Evolutionary conservation across 2,888 invertebrate genomes (phyloP).

Genomic region (Drosophila lutescens): DNA sequence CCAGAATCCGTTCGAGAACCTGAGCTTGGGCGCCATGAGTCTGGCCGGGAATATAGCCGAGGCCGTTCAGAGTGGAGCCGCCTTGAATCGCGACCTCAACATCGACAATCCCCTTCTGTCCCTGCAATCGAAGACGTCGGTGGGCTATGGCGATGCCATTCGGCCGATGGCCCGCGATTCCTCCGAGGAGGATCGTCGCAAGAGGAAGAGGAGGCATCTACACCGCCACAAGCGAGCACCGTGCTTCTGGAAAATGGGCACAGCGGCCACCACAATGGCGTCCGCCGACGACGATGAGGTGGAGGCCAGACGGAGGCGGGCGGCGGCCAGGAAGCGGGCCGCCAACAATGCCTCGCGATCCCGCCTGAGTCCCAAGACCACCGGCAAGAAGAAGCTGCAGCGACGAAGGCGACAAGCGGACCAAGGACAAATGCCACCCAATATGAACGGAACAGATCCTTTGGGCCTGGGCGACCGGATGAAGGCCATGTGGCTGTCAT

Average conservation of each 20-base stretch:
- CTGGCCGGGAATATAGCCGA: constrained; percentile 57
- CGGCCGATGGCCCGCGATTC: constrained; percentile 44
- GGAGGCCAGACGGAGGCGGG: constrained; percentile 59
- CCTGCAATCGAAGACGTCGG: constrained; percentile 45
- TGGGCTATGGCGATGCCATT: constrained; percentile 71
- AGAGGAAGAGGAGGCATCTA: constrained; percentile 44
- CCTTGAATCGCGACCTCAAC: constrained; percentile 32
- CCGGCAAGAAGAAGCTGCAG: constrained; percentile 46
- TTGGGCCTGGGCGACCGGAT: constrained; percentile 55
- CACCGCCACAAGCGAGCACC: constrained; percentile 70
- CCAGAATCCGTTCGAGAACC: constrained; percentile 54
- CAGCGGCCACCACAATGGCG: constrained; percentile 31
- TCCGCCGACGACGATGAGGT: constrained; percentile 49
- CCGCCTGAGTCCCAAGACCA: constrained; percentile 43
- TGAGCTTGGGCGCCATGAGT: constrained; percentile 52
- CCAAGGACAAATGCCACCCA: not conserved
- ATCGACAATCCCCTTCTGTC: constrained; percentile 55
- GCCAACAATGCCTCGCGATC: constrained; percentile 48
- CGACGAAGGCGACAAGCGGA: constrained; percentile 50
- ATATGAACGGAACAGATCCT: not conserved
- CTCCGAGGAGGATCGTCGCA: constrained; percentile 57
- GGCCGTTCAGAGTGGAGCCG: constrained; percentile 55
- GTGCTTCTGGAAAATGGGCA: constrained; percentile 52
- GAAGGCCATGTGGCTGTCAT: constrained; percentile 49
- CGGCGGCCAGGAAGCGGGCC: constrained; percentile 44